phyloP scores from a whole-genome alignment of 2,888 invertebrate genomes.

The Nephrotoma guestfalica region DNA sequence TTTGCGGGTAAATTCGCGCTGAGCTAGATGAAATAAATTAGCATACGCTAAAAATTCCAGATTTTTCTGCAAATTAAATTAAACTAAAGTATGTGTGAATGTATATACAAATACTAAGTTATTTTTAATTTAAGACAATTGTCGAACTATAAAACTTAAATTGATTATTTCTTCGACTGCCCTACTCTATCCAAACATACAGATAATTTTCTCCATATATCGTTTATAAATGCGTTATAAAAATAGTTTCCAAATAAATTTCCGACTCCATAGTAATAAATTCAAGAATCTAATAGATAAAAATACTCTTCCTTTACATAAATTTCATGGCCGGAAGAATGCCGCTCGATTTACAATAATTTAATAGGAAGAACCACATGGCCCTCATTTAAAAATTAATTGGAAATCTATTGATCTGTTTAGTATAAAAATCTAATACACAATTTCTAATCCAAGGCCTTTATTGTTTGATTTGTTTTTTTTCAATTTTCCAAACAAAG shows the following conservation, averaged over 20 bases:
- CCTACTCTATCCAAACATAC: background rate
- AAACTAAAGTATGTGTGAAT: background rate
- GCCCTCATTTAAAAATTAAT: background rate
- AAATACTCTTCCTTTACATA: background rate
- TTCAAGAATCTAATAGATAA: background rate
- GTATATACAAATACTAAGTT: background rate
- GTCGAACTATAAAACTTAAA: background rate
- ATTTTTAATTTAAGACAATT: background rate
- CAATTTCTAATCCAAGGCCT: background rate
- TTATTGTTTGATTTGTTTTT: background rate
- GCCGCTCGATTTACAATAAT: background rate
- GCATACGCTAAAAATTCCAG: background rate
- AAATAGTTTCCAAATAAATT: no score
- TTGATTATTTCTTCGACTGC: background rate
- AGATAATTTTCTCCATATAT: no score
- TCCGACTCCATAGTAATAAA: background rate
- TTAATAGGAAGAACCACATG: background rate
- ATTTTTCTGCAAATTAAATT: background rate
- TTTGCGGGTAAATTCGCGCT: background rate
- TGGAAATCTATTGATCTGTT: background rate
- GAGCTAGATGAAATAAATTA: background rate
- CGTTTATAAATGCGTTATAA: no score
- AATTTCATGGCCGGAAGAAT: background rate
- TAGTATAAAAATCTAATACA: background rate
- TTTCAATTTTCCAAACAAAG: background rate